Evolutionary conservation across 2,888 invertebrate genomes (phyloP), one percentile per base, ranked within the genome.

Genomic region (Dolichomitus sp.): DNA sequence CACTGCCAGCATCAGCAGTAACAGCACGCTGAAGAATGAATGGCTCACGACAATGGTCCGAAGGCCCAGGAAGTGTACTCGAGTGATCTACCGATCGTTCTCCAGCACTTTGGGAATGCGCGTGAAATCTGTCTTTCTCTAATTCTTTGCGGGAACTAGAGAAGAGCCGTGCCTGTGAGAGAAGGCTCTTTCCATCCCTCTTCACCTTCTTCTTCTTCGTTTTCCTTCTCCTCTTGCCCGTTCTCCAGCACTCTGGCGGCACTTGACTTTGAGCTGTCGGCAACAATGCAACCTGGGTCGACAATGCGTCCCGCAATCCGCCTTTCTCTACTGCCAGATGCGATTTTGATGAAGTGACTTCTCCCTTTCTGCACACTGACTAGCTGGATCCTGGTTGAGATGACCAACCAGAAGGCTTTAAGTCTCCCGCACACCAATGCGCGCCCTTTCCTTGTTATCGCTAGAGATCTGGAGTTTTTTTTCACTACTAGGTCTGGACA

Each of bases 31-130:
- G 81, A 30, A 23, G 73, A 83, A 84, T 89, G 88, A 88, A 90
- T 89, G 86, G 88, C 48, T 68, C 66, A 84, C 81, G 86, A 90
- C 90, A 90, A 91, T 90, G 84, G 86, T 42, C 66, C 65, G 50
- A 80, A 73, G 85, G 84, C 86, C 86, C 91, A 92, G 92, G 92
- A 92, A 92, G 91, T 92, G 88, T 90, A 91, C 91, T 90, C 90
- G 88, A 91, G 85, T 89, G 91, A 91, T 91, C 90, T 88, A 85
- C 87, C 88, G 89, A 90, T 90, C 88, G 86, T 87, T 84, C 87
- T 87, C 74, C 84, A 70, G 70, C 65, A 81, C 81, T 86, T 84
- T 85, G 84, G 75, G 76, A 81, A 83, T 81, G 82, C 73, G 80
- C 66, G 68, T 81, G 80, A 84, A 83, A 77, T 81, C 83, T 80